These are phyloP conservation scores for Prunella strophiata DNA, from an alignment of 2,797 vertebrate species.

Conservation along the genomic window DNA sequence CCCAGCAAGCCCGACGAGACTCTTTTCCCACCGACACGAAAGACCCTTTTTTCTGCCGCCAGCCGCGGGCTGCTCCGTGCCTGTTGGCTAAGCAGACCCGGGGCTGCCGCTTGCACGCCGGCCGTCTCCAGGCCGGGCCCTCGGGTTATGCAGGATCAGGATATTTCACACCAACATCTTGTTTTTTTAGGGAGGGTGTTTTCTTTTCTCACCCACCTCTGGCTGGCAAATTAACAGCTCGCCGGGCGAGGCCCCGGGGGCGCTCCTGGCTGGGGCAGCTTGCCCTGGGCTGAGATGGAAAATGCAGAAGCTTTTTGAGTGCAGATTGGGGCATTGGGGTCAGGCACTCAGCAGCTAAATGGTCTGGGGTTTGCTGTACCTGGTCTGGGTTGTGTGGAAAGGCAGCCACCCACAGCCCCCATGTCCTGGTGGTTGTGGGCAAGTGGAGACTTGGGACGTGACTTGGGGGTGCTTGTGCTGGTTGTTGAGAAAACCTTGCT, in stretches of 20 bases:
- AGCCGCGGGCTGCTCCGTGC: slow-evolving; percentile 72
- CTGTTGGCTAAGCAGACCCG: slow-evolving; percentile 86
- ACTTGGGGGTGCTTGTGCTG: background rate
- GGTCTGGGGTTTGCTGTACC: background rate
- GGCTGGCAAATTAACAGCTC: slow-evolving; percentile 84
- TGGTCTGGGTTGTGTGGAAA: fast-evolving
- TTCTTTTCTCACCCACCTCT: slow-evolving; percentile 78
- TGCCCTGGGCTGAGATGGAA: background rate
- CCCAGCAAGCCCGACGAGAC: slow-evolving; percentile 87
- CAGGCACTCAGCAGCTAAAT: background rate
- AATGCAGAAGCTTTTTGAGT: background rate
- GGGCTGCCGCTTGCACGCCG: slow-evolving; percentile 79
- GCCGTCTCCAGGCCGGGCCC: slow-evolving; percentile 53
- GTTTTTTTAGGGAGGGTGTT: background rate
- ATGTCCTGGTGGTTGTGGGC: fast-evolving
- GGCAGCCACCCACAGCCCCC: background rate
- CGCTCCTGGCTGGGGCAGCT: slow-evolving; percentile 28
- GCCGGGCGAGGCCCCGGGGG: slow-evolving; percentile 69
- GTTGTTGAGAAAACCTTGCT: background rate
- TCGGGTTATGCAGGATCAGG: slow-evolving; percentile 73
- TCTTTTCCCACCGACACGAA: slow-evolving; percentile 85
- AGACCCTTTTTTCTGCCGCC: slow-evolving; percentile 78
- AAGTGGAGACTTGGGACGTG: fast-evolving
- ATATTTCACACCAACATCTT: slow-evolving; percentile 85
- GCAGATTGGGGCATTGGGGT: background rate